phyloP scores from a whole-genome alignment of 2,888 invertebrate genomes.

The Cristatella mucedo region DNA sequence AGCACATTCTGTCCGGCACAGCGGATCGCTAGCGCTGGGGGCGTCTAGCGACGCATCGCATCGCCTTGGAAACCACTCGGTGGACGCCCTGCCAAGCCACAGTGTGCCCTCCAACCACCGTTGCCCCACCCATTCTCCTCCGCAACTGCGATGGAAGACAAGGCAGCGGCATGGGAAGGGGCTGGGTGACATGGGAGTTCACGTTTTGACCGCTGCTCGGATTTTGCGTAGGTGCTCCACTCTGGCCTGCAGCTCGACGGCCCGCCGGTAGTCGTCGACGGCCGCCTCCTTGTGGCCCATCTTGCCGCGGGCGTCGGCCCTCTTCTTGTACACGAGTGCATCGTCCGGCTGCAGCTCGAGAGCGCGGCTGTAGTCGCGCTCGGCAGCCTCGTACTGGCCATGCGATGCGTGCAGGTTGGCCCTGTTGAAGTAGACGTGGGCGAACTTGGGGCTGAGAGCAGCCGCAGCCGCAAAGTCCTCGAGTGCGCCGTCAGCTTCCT shows the following conservation, averaged over 20 bases:
- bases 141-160: no score
- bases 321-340: slow-evolving; percentile 26
- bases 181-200: no score
- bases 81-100: no score
- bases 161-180: no score
- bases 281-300: slow-evolving; percentile 26
- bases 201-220: no score
- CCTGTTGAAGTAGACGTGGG: slow-evolving; percentile 36
- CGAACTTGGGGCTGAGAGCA: slow-evolving; percentile 29
- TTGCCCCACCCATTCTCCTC: no score
- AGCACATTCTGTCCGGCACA: no score
- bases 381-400: slow-evolving; percentile 26
- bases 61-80: no score
- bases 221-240: slow-evolving; percentile 5
- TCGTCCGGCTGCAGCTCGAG: slow-evolving; percentile 33
- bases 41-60: no score
- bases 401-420: slow-evolving; percentile 33
- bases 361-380: slow-evolving; percentile 31
- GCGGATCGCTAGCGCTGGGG: no score
- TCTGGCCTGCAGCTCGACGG: slow-evolving; percentile 28
- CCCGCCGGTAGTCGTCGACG: slow-evolving; percentile 30
- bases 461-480: slow-evolving; percentile 29
- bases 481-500: slow-evolving; percentile 30
- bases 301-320: slow-evolving; percentile 34
- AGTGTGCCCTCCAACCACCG: no score